phyloP scores from a whole-genome alignment of 2,797 vertebrate genomes.

The Pseudochromis fuscus region DNA sequence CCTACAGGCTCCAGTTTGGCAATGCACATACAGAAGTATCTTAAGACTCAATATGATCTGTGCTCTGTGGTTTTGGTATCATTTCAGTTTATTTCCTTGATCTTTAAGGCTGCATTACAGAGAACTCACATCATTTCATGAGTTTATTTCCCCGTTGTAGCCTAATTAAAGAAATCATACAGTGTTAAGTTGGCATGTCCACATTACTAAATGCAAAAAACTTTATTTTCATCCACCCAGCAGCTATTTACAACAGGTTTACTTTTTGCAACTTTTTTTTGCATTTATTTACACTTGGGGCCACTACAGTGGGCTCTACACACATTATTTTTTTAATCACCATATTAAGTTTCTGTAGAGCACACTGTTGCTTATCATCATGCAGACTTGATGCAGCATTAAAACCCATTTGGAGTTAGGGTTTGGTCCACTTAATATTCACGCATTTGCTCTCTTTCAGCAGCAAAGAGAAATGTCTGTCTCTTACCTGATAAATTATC shows the following conservation, averaged over 20 bases:
- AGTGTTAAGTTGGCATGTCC: not conserved
- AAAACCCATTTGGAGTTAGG: not conserved
- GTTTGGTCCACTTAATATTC: not conserved
- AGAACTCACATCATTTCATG: not conserved
- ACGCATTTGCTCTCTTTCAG: conserved; percentile 4
- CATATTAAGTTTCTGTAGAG: no score
- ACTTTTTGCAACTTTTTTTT: not conserved
- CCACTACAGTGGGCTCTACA: conserved; percentile 10
- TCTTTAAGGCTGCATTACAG: not conserved
- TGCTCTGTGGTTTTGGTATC: not conserved
- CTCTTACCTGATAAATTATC: not conserved
- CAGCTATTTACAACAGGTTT: no score
- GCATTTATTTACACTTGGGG: not conserved
- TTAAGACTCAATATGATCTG: not conserved
- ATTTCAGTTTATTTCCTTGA: not conserved
- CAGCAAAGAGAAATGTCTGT: not conserved
- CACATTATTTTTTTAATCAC: not conserved
- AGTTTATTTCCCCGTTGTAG: not conserved
- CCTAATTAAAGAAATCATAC: not conserved
- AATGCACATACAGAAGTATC: not conserved
- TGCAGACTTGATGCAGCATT: not conserved
- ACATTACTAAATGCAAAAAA: no score
- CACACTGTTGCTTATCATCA: no score
- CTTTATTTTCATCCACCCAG: no score
- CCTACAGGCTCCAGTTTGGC: not conserved